Base-by-base conservation (phyloP, 2,113 vertebrate species). In the Microcebus murinus region DNA sequence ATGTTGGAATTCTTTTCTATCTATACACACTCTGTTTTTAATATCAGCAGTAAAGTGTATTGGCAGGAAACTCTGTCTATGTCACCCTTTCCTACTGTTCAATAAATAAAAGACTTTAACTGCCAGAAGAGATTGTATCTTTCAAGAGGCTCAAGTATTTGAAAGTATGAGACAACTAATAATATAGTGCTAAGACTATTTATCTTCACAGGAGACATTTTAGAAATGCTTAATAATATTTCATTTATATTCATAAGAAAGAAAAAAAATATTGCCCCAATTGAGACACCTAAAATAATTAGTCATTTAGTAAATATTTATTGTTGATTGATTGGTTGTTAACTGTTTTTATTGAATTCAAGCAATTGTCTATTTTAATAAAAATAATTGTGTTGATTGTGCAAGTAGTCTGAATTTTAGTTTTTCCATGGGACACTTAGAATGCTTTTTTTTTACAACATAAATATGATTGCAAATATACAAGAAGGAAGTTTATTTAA, bases 101-200 rank as follows among this genome's bases (percentile, higher is more conserved):
- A 86, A 95, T 83, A 97, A 96, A 96, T 94, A 94, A 90, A 96
- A 95, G 87, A 79, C 73, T 81, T 83, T 48, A 90, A 70, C 85
- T 97, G 77, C 92, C 88, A 97, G 42, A 27, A 63, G 10, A 91
- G n/a, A 96, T 94, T 96, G 79, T 59, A 29, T 42, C 73, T 96
- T 94, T 90, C 90, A 95, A 82, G 71, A 93, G 23, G 6, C 36
- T 77, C 39, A 87, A 90, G 15, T 94, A 67, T 73, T 85, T 79
- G 48, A 94, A 95, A 83, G 10, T 85, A 34, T 74, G 85, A 91
- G 76, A 63, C 76, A 70, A 17, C 27, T 90, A 93, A 95, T 94
- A 88, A 94, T 42, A 20, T 3, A 42, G 39, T 70, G 20, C 70
- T 81, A 79, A 91, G 67, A 42, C 73, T 36, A 50, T 67, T 68